Base-by-base conservation (phyloP, 2,797 vertebrate species). In the Xiphorhynchus erythropygius region DNA sequence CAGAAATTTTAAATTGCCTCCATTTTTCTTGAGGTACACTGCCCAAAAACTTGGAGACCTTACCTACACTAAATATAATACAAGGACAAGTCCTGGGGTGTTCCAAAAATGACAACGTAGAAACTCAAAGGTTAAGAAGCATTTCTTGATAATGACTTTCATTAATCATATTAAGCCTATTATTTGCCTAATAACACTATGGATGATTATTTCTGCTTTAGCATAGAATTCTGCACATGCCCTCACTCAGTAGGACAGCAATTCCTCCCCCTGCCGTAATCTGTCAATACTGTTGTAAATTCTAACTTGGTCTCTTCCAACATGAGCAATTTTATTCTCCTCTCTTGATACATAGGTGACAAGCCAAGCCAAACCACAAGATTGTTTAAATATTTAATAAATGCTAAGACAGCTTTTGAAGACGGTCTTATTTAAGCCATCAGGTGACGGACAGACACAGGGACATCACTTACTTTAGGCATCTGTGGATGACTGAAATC, bases 401-500 rank as follows among this genome's bases (percentile, higher is more conserved):
- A 37, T 30, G 27, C 8, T 9, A 23, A 5, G 14, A 25, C 2
- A 14, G 35, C n/a, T 77, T 21, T 11, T 71, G 23, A 63, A 60
- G 14, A 11, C 11, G 49, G 18, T 23, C 11, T 24, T 14, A 63
- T 16, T 90, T 56, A 57, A 79, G 33, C 3, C 24, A 23, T 14
- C 27, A 44, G 3, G 25, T 3, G 3, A n/a, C 4, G 53, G 1
- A 35, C 1, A 0, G 13, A 16, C 21, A 21, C 9, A 76, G 18
- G 46, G 37, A 41, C 11, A 16, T 4, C 16, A 75, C 97, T 95
- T 96, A 99, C 99, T 98, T 99, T 99, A 41, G 99, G 99, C 99
- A 99, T 99, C 97, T 99, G 99, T 7, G 99, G 99, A 95, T 99
- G 99, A 96, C 99, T 99, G 98, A 99, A 99, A 93, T 99, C 99